Base-by-base conservation (phyloP, 2,113 vertebrate species). In the Cyanocitta stelleri region DNA sequence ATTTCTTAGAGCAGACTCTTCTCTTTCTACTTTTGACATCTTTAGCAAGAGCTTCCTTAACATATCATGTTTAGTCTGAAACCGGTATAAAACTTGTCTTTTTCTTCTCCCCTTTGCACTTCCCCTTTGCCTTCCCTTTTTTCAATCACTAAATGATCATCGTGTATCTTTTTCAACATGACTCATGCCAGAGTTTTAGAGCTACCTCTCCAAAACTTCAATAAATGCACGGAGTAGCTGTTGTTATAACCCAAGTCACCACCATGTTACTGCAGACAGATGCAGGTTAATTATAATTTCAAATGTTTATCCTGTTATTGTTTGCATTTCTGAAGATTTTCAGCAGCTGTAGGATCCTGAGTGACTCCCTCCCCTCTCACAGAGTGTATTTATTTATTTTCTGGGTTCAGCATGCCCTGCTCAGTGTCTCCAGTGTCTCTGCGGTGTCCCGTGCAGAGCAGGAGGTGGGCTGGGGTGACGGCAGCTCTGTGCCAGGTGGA, bases 401-500 rank as follows among this genome's bases (percentile, higher is more conserved):
- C 75, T 51, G 3, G 1, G 48, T 77, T 52, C 48, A 54, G 72
- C 21, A 1, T 19, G 30, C 26, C 9, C 17, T 37, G 7, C 5
- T 32, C 0, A 0, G 19, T 71, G n/a, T 69, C 81, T 20, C 24
- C 0, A 0, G 73, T 19, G 1, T 67, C 0, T 9, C 55, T 5
- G 4, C 1, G 0, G 41, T 32, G 62, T 69, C 63, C 75, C 1
- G 0, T 5, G 14, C 51, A 20, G 80, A 76, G 43, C 55, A 9
- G 43, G 86, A 92, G 89, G 43, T 89, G 43, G 83, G 51, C 72
- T 92, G 63, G 43, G 59, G 67, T 6, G 15, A 63, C 5, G 10
- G 80, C 76, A 90, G 73, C 73, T 59, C 68, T 87, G 76, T 7
- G 0, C 96, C 95, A 95, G 93, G 95, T 97, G 96, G 96, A 94